Evolutionary conservation across 2,797 vertebrate genomes (phyloP), one percentile per base, ranked within the genome.

Genomic region (Pitangus sulphuratus): DNA sequence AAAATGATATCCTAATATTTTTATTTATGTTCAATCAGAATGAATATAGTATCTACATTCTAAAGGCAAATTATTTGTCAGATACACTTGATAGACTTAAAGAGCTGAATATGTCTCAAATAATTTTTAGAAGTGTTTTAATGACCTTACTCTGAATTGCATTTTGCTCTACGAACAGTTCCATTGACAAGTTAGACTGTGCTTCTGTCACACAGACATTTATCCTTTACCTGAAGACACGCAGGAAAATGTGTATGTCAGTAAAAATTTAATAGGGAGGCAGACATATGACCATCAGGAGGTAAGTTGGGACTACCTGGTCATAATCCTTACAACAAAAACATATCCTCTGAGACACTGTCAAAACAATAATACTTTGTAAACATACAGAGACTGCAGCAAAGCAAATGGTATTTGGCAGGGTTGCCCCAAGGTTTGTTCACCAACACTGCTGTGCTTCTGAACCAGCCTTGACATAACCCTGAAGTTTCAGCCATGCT

Each of bases 261-360:
- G 95, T 54, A 71, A 64, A 76, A 89, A 60, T 57, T 58, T 69
- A 90, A 81, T 15, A 47, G 10, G 70, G 37, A 89, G 57, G 48
- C 81, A 97, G 78, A 74, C 35, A 44, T 31, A 77, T 50, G 82
- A 76, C 60, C 86, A 91, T 77, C 48, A 72, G 62, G 61, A 93
- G 57, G 75, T 87, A 89, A 87, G 85, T 0, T 69, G 31, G 47
- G 58, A 58, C 87, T 93, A 96, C 96, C 92, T 93, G 82, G 53
- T 86, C 82, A 91, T 65, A 93, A 91, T 72, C 79, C 39, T 71
- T 39, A 22, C 18, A 85, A 94, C 15, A 92, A 77, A 95, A 96
- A 71, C 68, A 71, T 62, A 95, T 81, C 89, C 91, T 78, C 75
- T 30, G 54, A 93, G 82, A 92, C 78, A 44, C 69, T 74, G 89